Base-by-base conservation (phyloP, 2,888 invertebrate species). In the Orthosia gothica region DNA sequence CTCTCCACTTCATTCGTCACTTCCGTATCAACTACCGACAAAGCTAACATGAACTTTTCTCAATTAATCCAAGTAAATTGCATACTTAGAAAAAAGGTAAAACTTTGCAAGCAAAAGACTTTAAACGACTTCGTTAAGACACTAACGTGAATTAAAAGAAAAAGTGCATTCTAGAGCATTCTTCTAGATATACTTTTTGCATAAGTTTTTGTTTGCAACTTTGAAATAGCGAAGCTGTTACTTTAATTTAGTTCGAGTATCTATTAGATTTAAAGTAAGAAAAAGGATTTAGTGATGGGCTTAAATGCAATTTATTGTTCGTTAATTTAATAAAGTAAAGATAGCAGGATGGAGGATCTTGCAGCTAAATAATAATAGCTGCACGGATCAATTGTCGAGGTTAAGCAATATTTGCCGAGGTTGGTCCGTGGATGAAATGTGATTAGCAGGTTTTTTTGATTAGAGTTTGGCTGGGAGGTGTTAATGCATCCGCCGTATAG, bases 31-130 rank as follows among this genome's bases (percentile, higher is more conserved):
- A 58, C 73, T 45, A 40, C 18, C 12, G 16, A 57, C 70, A 62
- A 16, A 23, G 20, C 74, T 55, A 74, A 84, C 82, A 79, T 71
- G 80, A 84, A 81, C 85, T 85, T 84, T 11, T 52, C 80, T 55
- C 87, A 85, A 82, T 85, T 84, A 82, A 84, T 87, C 80, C 74
- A 75, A 82, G 72, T 78, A 77, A 74, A 85, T 87, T 87, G 82
- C 87, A 76, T 74, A 80, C 68, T 72, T 73, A 63, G 62, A 66
- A 74, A 76, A 70, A 76, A 68, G 40, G 18, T 32, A 20, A 5
- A 61, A 75, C 26, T 71, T 62, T 57, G 55, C 59, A 72, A 81
- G 81, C 70, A 67, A 74, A 81, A 83, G 74, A 82, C 61, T 83
- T 82, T 70, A 65, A 86, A 71, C 70, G 84, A 84, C 78, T 86